Percentiles rank a stretch among this genome's conserved stretches.
These are phyloP conservation scores for Protodeltote pygarga DNA, from an alignment of 2,888 invertebrate species.

Conservation along the genomic window DNA sequence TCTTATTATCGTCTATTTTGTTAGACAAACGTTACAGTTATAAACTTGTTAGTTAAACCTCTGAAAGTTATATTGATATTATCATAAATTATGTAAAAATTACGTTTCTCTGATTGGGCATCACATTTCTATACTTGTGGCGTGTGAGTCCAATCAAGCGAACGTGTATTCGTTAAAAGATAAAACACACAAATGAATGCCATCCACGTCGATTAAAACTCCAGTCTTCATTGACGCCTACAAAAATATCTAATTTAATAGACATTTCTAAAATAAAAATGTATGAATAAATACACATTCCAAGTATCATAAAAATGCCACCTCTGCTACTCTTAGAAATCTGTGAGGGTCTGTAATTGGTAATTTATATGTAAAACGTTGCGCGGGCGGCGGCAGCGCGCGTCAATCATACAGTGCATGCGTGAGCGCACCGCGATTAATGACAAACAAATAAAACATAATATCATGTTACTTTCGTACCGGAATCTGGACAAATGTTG, in stretches of 20 bases:
- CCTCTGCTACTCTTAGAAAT: constrained; percentile 52
- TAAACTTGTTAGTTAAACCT: neutral
- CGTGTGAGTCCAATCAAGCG: constrained; percentile 35
- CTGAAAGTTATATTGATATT: constrained; percentile 3
- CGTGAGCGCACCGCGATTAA: constrained; percentile 41
- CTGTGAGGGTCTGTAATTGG: constrained; percentile 66
- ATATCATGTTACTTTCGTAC: constrained; percentile 34
- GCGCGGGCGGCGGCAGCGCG: constrained; percentile 66
- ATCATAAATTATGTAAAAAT: constrained; percentile 6
- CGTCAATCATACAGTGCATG: constrained; percentile 67
- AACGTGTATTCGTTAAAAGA: constrained; percentile 32
- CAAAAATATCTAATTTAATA: constrained; percentile 25
- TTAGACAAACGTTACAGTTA: neutral
- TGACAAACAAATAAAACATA: constrained; percentile 54
- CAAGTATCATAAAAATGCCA: constrained; percentile 51
- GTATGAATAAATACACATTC: constrained; percentile 29
- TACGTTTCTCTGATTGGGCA: constrained; percentile 13
- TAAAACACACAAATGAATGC: constrained; percentile 38
- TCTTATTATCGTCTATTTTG: too few species aligned
- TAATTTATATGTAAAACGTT: constrained; percentile 84
- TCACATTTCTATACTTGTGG: constrained; percentile 22
- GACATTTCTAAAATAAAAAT: constrained; percentile 30
- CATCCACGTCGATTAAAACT: constrained; percentile 39
- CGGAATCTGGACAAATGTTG: constrained; percentile 22
- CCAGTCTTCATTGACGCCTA: constrained; percentile 25